These are phyloP conservation scores for Hemistola chrysoprasaria DNA, from an alignment of 2,888 invertebrate species.

Conservation along the genomic window DNA sequence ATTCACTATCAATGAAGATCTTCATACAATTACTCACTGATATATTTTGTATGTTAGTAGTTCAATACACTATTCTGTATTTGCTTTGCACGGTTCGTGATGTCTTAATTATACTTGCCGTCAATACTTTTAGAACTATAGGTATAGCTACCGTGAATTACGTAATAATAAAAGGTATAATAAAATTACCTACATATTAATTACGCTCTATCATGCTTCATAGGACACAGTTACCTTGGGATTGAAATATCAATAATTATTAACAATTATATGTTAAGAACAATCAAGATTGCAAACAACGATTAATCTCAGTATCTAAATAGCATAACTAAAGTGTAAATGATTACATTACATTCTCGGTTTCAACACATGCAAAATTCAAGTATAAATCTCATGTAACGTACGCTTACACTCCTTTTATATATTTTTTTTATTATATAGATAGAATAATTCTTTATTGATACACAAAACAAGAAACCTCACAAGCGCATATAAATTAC, in stretches of 20 bases:
- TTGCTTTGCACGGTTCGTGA: constrained; percentile 17
- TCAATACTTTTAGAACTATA: constrained; percentile 21
- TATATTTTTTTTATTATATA: too few relatives aligned
- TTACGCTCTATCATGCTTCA: constrained; percentile 39
- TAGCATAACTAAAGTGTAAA: constrained; percentile 15
- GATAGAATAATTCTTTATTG: too few relatives aligned
- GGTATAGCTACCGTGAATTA: constrained; percentile 14
- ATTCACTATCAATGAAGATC: constrained; percentile 24
- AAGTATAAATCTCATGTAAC: too few relatives aligned
- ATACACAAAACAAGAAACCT: too few relatives aligned
- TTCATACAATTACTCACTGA: constrained; percentile 30
- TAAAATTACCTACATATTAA: constrained; percentile 44
- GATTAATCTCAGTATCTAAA: constrained; percentile 14
- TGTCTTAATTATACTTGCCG: constrained; percentile 30
- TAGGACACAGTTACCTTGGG: constrained; percentile 53
- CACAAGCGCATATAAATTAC: too few relatives aligned
- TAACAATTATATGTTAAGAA: constrained; percentile 40
- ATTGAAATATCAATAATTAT: constrained; percentile 48
- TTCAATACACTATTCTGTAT: constrained; percentile 7
- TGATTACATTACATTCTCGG: constrained; percentile 7
- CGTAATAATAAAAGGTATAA: constrained; percentile 11
- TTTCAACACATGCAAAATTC: too few relatives aligned
- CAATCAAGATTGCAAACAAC: constrained; percentile 37
- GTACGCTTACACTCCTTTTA: too few relatives aligned
- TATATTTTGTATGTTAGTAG: constrained; percentile 10